Percentiles rank a stretch among this genome's conserved stretches.
phyloP scores from a whole-genome alignment of 2,888 invertebrate genomes.

The Cryptus viduatorius region DNA sequence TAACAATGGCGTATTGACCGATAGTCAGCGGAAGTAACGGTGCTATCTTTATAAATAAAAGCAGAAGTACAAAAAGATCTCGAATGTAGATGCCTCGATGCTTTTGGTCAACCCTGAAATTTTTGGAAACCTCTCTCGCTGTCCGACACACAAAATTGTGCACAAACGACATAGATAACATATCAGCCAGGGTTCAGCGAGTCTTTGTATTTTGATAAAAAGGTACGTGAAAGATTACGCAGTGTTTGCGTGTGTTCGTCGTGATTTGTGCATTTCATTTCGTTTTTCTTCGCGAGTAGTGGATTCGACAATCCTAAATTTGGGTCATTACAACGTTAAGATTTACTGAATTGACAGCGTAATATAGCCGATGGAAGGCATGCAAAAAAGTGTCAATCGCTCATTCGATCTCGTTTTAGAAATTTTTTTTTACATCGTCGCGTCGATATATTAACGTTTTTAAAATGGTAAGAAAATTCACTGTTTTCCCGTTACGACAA shows the following conservation, averaged over 20 bases:
- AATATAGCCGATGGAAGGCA: not conserved
- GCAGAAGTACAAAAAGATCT: not conserved
- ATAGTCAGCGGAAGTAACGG: not conserved
- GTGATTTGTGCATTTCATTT: conserved; percentile 17
- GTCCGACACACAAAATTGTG: not conserved
- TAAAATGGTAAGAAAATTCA: conserved; percentile 36
- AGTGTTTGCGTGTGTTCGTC: conserved; percentile 22
- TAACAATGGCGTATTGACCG: not conserved
- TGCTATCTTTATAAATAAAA: not conserved
- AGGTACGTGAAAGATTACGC: conserved; percentile 51
- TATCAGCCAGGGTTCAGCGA: conserved; percentile 55
- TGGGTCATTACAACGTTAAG: not conserved
- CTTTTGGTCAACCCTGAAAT: conserved; percentile 6
- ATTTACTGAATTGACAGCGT: not conserved
- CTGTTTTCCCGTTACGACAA: not conserved
- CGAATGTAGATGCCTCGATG: not conserved
- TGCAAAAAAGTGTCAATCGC: too few species aligned
- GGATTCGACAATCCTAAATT: not conserved
- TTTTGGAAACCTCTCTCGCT: not conserved
- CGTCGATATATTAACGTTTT: not conserved
- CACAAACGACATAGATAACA: conserved; percentile 14
- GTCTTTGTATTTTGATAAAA: conserved; percentile 46
- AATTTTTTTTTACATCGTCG: not conserved
- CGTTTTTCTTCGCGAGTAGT: not conserved
- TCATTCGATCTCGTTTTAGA: not conserved